Evolutionary conservation across 2,113 vertebrate genomes (phyloP).

Genomic region (Nothocercus nigrocapillus): DNA sequence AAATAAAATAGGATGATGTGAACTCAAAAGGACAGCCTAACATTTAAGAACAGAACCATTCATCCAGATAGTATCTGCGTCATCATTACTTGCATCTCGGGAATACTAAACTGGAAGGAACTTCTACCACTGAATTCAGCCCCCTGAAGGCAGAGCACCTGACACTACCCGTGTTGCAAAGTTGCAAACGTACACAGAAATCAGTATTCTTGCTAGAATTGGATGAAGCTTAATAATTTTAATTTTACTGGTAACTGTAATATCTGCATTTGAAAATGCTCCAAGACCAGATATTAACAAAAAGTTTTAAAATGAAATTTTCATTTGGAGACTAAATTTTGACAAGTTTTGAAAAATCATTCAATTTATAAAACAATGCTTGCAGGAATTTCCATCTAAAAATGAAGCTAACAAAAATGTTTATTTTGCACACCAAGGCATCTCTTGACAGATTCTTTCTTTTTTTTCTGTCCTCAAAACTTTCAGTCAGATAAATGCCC

Average conservation of each 20-base stretch:
- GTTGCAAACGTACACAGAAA: neutral
- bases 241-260: neutral
- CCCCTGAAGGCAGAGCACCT: neutral
- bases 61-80: neutral
- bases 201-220: neutral
- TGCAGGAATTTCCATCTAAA: neutral
- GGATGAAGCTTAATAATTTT: neutral
- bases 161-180: neutral
- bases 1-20: neutral
- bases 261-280: neutral
- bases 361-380: neutral
- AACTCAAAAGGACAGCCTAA: neutral
- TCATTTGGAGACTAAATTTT: neutral
- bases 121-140: neutral
- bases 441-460: neutral
- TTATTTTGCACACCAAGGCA: neutral
- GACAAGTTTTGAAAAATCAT: fast-evolving
- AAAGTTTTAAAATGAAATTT: neutral
- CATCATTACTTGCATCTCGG: neutral
- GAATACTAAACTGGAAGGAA: neutral
- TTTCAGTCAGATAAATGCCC: neutral
- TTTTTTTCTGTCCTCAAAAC: neutral
- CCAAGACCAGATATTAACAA: neutral
- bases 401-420: neutral
- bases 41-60: neutral